Base-by-base conservation (phyloP, 2,113 vertebrate species). In the Ploceus nigricollis region DNA sequence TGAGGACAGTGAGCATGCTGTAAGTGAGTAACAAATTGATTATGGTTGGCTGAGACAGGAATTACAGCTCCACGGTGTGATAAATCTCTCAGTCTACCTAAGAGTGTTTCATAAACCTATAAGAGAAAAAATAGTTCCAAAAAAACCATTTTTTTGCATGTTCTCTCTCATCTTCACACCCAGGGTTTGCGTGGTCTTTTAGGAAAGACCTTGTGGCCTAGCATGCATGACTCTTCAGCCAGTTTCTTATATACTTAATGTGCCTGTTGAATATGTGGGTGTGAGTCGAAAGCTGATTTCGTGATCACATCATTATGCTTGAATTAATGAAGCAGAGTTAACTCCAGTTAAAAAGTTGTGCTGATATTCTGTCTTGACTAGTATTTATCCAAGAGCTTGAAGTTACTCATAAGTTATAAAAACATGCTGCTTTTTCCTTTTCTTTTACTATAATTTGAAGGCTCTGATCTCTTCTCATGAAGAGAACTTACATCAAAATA, bases 291-390 rank as follows among this genome's bases (percentile, higher is more conserved):
- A 97, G 87, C 92, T 98, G 97, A 97, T 97, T 98, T 98, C 90
- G 96, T 94, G 96, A 97, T 89, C 97, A 94, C 90, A 97, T 98
- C 98, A 98, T 98, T 98, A 82, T 94, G 87, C 91, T 96, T 97
- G 88, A 94, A 82, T 96, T 94, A 97, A 94, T 87, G 42, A 97
- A 97, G 93, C 96, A 97, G 81, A 92, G 53, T 76, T 79, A 93
- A 48, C 63, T 77, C 37, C 87, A 68, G 77, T 81, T 97, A 97
- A 97, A 94, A 94, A 82, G 60, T 85, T 91, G 20, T 48, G 14
- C 31, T 21, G 8, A 30, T 78, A 66, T 53, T 94, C 75, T 61
- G 60, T 95, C 69, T 87, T 80, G 68, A 78, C 73, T 56, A 39
- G 30, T 87, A 76, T 92, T 97, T 96, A 88, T 58, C 70, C 31